Evolutionary conservation across 2,888 invertebrate genomes (phyloP).

Genomic region (Heliconius ismenius): DNA sequence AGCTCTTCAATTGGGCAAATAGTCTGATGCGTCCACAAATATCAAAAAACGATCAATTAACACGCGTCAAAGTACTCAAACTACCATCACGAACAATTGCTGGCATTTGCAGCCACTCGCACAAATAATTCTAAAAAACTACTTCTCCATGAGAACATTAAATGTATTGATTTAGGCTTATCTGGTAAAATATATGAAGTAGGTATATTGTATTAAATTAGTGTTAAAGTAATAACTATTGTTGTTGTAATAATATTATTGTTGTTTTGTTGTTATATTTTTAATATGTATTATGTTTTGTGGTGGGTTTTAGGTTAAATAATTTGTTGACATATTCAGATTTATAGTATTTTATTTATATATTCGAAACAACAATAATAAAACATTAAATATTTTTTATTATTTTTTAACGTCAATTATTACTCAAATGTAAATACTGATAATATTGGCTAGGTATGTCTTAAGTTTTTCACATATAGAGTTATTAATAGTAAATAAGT

Average conservation of each 20-base stretch:
- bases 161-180: slow-evolving; percentile 9
- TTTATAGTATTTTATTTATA: no score
- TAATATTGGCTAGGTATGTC: no score
- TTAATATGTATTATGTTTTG: background rate
- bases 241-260: background rate
- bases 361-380: no score
- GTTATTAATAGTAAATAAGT: no score
- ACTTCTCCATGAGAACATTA: slow-evolving; percentile 7
- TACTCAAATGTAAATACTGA: no score
- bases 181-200: background rate
- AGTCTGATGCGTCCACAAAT: slow-evolving; percentile 55
- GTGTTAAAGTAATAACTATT: background rate
- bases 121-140: slow-evolving; percentile 8
- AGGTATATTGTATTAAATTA: background rate
- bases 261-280: background rate
- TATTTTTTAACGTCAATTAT: no score
- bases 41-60: slow-evolving; percentile 60
- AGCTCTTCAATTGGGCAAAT: slow-evolving; percentile 36
- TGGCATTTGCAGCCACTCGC: slow-evolving; percentile 31
- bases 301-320: background rate
- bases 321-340: background rate
- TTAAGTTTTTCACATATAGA: no score
- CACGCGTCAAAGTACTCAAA: slow-evolving; percentile 59
- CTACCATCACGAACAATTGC: slow-evolving; percentile 49
- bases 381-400: no score